Base-by-base conservation (phyloP, 2,797 vertebrate species). In the Acrossocheilus fasciatus region DNA sequence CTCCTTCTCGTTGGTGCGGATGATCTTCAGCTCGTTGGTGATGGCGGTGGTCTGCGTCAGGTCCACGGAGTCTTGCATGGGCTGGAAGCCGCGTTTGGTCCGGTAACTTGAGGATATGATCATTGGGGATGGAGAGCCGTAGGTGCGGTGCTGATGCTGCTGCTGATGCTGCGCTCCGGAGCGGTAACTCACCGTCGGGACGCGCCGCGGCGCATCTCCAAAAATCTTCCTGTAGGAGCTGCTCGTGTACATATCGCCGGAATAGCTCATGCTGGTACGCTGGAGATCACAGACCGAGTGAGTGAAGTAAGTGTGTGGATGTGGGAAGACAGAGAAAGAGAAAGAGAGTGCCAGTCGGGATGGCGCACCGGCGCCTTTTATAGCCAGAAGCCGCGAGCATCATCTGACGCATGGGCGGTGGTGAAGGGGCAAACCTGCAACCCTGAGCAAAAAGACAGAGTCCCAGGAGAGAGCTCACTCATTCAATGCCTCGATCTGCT, bases 1-100 rank as follows among this genome's bases (percentile, higher is more conserved):
- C 92, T 96, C 96, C 90, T 96, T 96, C 93, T 96, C 95, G 91
- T 96, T 96, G 89, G 95, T 96, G 92, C 96, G 95, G 89, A 96
- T 92, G 92, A 96, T 96, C 89, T 96, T 96, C 75, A 96, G 91
- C 92, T 96, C 96, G 92, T 96, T 96, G 92, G 95, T 95, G 89
- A 96, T 92, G 77, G 95, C 96, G 54, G 95, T 96, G 91, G 94
- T 94, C 92, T 95, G 94, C 84, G 93, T 94, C 90, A 96, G 92
- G 90, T 96, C 95, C 90, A 96, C 88, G 87, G 92, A 89, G 50
- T 95, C 95, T 87, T 82, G 89, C 89, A 93, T 85, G 89, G 95
- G 92, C 87, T 95, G 93, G 91, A 93, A 94, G 89, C 82, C 81
- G 15, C 64, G 86, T 91, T 95, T 94, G 90, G 69, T 92, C 85